Base-by-base conservation (phyloP, 1,140 invertebrate genomes). In the Drosophila takahashii region DNA sequence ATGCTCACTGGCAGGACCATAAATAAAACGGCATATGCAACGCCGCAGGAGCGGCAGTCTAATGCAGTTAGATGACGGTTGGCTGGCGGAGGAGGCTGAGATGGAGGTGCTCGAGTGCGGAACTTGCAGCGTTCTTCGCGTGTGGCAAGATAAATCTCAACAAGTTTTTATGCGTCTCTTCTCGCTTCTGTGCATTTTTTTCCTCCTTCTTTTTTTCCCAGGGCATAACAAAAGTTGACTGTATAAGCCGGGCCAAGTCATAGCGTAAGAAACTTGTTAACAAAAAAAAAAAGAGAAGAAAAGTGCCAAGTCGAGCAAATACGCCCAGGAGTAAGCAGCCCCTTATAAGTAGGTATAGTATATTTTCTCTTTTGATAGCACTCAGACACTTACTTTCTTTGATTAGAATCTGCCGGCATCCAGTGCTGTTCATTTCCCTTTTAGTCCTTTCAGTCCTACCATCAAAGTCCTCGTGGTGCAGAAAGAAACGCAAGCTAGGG, bases 81-180 rank as follows among this genome's bases (percentile, higher is more conserved):
- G 50, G 42, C 15, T 56, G 57, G 44, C n/a, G 45, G 44, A 45
- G 27, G 47, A 11, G 59, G 41, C 54, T 45, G 44, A n/a, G 45
- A 39, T 48, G 27, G 47, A 16, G 59, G 41, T 58, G 50, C 62
- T 73, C 50, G 54, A 47, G 61, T 37, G 47, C 45, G 53, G 36
- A 71, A 75, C 64, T 77, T 61, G 83, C 70, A 42, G 59, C 70
- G 60, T 61, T 66, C 83, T 67, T 76, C 83, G 81, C 84, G 79
- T 79, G 83, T 62, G 84, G 70, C 83, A 89, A 83, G 83, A 87
- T 87, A 87, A 87, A 87, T 87, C 83, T 87, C 84, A 87, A 89
- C 84, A 87, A 89, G 84, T 87, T 87, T 89, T 87, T 87, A 89
- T 89, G 69, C 79, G 77, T 86, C 76, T 64, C 53, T 57, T 60